A percentile compares a stretch with the other conserved stretches of the same genome.
Evolutionary conservation across 2,888 invertebrate genomes (phyloP).

Genomic region (Bombylius major): DNA sequence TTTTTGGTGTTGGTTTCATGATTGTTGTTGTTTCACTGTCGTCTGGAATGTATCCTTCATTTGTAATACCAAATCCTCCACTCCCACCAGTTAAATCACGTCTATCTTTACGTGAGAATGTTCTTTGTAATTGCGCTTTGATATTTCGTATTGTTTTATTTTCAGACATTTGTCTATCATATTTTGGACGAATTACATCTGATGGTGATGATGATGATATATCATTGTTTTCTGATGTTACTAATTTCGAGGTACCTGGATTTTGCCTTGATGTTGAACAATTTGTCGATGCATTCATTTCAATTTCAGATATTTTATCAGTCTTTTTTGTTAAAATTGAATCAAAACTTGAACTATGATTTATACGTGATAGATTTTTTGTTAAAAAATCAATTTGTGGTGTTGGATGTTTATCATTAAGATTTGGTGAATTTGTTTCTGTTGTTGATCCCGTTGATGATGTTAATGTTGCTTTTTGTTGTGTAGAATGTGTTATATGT

Average conservation of each 20-base stretch:
- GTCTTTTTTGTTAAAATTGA: conserved; percentile 10
- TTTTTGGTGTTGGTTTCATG: conserved; percentile 21
- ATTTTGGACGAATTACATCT: conserved; percentile 3
- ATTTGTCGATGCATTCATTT: conserved; percentile 7
- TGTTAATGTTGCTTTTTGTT: too few species aligned
- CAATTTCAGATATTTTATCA: conserved; percentile 12
- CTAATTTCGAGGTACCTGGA: conserved; percentile 13
- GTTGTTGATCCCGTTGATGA: neutral
- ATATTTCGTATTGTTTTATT: conserved; percentile 28
- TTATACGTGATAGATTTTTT: conserved; percentile 25
- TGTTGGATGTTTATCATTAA: conserved; percentile 16
- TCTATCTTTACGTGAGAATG: conserved; percentile 39
- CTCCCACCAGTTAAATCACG: conserved; percentile 13
- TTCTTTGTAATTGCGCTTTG: conserved; percentile 39
- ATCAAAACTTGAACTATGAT: conserved; percentile 21
- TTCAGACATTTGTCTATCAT: conserved; percentile 16
- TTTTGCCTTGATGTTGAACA: conserved; percentile 3
- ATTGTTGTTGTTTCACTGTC: conserved; percentile 15
- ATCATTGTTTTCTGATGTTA: conserved; percentile 8
- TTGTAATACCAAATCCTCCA: conserved; percentile 9
- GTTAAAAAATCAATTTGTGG: conserved; percentile 32
- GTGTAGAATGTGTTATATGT: conserved; percentile 19
- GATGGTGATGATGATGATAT: neutral
- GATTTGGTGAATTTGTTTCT: neutral
- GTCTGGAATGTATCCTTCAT: conserved; percentile 26